Base-by-base conservation (phyloP, 2,888 invertebrate species). In the Operophtera brumata region DNA sequence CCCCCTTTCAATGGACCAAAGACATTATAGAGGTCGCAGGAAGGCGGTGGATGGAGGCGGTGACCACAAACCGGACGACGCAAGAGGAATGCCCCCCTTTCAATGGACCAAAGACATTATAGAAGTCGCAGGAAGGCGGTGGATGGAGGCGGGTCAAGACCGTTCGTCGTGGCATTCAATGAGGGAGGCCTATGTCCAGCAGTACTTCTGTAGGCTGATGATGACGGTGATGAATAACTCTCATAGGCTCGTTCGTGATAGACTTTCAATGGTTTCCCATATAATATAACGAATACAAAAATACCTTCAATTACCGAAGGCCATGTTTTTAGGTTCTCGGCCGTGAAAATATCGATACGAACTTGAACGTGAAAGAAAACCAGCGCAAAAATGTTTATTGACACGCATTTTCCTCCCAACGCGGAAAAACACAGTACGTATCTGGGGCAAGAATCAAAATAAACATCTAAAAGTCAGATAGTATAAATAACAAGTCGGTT, bases 341-440 rank as follows among this genome's bases (percentile, higher is more conserved):
- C 61, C 64, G 43, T 59, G 57, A 57, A 53, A 54, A 51, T 25
- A 51, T 55, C 49, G 13, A 28, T 53, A 37, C 57, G 57, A 61
- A 53, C 62, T 65, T 62, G 64, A 59, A 37, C 59, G 47, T 57
- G 59, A 59, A 64, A 42, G 11, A 34, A 45, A 44, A 46, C 50
- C 51, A 51, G 28, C 46, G 51, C 40, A 37, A 34, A 28, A 56
- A 59, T 59, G 44, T 59, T 56, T 46, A 58, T 53, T 32, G 52
- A 0, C 53, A 37, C 52, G 53, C 47, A 35, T 57, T 52, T 60
- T 57, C 56, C 46, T 47, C 34, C 43, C 26, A 45, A 41, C 54
- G 47, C 46, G 54, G 49, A 61, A 50, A 57, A 53, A 59, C 49
- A 58, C 35, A 47, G 7, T 11, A 30, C 32, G 37, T 52, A 57